Conservation (phyloP, 2,888 invertebrate genomes). For the Maniola hyperantus region DNA sequence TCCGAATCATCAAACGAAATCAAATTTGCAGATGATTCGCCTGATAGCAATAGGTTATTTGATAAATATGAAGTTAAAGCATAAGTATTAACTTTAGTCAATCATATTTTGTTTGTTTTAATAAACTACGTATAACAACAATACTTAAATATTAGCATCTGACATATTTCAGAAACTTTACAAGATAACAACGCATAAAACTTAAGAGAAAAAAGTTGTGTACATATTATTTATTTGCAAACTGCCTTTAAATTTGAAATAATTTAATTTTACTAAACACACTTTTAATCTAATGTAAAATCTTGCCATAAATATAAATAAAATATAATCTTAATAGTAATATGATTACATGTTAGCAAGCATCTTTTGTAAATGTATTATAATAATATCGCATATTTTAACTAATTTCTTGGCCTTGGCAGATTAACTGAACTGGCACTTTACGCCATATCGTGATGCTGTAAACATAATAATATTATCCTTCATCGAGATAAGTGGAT, state of each 20-base stretch:
- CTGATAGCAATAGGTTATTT: slow-evolving; percentile 71
- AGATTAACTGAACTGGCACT: background rate
- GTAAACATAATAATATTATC: background rate
- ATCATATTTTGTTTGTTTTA: slow-evolving; percentile 2
- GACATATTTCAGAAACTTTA: background rate
- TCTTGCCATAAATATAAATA: background rate
- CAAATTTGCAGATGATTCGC: slow-evolving; percentile 75
- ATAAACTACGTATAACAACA: background rate
- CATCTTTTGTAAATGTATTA: too few relatives aligned
- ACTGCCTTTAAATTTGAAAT: background rate
- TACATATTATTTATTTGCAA: slow-evolving; percentile 5
- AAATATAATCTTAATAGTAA: too few relatives aligned
- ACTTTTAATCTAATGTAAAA: background rate
- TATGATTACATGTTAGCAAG: too few relatives aligned
- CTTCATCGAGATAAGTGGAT: background rate
- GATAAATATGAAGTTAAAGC: slow-evolving; percentile 70
- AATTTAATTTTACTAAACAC: background rate
- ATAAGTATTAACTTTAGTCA: slow-evolving; percentile 41
- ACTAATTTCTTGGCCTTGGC: background rate
- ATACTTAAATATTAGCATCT: background rate
- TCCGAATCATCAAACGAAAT: slow-evolving; percentile 81
- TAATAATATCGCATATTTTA: background rate
- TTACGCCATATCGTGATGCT: background rate
- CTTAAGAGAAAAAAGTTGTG: background rate
- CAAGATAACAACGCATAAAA: background rate